Conservation (phyloP, 2,113 vertebrate species). For the Apteryx owenii region DNA sequence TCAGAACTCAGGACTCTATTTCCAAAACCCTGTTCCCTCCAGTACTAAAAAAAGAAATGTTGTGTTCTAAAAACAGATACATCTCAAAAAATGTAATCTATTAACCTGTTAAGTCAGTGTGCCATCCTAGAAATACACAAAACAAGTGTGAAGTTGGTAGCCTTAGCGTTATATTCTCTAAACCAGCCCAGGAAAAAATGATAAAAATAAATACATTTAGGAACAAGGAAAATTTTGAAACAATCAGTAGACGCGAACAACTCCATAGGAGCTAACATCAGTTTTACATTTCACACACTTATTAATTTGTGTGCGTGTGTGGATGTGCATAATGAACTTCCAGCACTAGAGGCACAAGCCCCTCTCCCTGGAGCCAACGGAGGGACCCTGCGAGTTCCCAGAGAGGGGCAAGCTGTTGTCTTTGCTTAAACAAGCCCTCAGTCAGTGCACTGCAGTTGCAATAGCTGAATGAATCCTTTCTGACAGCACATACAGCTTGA, state of each 20-base stretch:
- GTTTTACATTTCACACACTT: background rate
- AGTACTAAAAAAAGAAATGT: background rate
- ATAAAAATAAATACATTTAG: background rate
- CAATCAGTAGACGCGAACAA: rapidly evolving
- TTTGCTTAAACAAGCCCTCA: background rate
- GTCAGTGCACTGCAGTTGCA: rapidly evolving
- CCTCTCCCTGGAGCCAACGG: background rate
- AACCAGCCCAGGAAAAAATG: background rate
- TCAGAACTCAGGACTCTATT: background rate
- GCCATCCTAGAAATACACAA: background rate
- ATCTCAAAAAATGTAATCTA: background rate
- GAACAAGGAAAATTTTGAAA: background rate
- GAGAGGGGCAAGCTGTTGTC: rapidly evolving
- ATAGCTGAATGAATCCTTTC: rapidly evolving
- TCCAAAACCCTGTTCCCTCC: background rate
- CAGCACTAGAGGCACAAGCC: background rate
- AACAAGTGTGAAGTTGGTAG: background rate
- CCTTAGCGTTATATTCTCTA: background rate
- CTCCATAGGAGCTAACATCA: background rate
- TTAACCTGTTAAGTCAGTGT: background rate
- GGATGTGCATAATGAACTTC: background rate
- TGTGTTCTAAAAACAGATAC: background rate
- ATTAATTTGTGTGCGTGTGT: rapidly evolving
- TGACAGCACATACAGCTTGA: background rate
- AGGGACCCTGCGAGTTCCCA: background rate